Evolutionary conservation across 2,113 vertebrate species (phyloP).

Genomic region (Campylorhamphus procurvoides): DNA sequence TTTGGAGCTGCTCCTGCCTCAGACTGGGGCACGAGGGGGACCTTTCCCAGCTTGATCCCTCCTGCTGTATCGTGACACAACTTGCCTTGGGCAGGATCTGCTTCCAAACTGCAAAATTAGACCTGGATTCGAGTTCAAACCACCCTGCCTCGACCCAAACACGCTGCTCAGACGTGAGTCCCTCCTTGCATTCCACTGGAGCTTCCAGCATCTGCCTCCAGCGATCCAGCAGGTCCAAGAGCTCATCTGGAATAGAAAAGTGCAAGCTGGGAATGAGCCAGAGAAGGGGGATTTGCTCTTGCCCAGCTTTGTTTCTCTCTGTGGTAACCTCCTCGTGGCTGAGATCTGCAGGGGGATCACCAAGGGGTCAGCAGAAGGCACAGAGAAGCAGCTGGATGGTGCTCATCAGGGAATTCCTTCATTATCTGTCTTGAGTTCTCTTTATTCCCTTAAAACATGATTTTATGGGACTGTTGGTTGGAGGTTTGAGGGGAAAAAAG

Average conservation of each 20-base stretch:
- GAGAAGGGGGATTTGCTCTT: not conserved
- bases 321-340: fast-evolving
- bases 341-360: not conserved
- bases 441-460: not conserved
- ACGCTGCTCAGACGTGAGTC: fast-evolving
- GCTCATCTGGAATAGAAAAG: not conserved
- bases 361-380: not conserved
- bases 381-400: not conserved
- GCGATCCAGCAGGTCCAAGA: fast-evolving
- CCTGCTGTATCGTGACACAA: not conserved
- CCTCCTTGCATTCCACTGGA: not conserved
- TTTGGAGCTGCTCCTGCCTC: not conserved
- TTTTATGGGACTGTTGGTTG: not conserved
- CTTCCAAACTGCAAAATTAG: not conserved
- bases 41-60: not conserved
- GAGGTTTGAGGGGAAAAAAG: not conserved
- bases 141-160: not conserved
- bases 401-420: not conserved
- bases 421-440: fast-evolving
- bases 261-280: not conserved
- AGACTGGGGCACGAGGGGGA: not conserved
- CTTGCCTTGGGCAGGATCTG: not conserved
- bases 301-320: not conserved
- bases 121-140: fast-evolving
- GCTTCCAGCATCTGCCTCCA: not conserved